phyloP scores from a whole-genome alignment of 2,797 vertebrate genomes.

The Catamblyrhynchus diadema region DNA sequence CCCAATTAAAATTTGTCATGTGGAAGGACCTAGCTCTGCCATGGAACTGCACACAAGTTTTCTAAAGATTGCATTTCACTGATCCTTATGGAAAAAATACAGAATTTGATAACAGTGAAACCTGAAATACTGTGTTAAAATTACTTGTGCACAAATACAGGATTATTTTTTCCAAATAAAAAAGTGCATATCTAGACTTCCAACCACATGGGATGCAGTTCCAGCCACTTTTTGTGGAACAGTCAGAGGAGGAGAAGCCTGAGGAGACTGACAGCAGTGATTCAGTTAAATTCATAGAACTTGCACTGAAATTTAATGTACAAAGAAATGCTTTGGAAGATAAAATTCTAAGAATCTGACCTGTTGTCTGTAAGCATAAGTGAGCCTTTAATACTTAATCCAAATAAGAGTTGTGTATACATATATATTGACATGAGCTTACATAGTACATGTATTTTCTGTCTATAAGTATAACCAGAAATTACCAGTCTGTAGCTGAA shows the following conservation, averaged over 20 bases:
- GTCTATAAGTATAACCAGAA: not conserved
- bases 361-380: not conserved
- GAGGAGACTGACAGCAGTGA: not conserved
- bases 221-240: not conserved
- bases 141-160: not conserved
- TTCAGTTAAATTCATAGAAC: not conserved
- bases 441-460: not conserved
- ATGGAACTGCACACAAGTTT: not conserved
- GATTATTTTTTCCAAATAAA: not conserved
- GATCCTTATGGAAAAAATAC: not conserved
- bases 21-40: slow-evolving; percentile 24
- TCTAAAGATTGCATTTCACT: not conserved
- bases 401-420: not conserved
- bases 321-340: not conserved
- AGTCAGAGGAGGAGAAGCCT: not conserved
- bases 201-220: not conserved
- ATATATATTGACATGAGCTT: not conserved
- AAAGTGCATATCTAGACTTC: not conserved
- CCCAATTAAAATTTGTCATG: slow-evolving; percentile 54
- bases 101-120: not conserved
- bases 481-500: not conserved
- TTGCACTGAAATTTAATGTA: not conserved
- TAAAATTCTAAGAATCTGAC: not conserved
- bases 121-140: not conserved
- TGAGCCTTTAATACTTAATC: not conserved